A percentile compares a stretch with the other conserved stretches of the same genome.
Evolutionary conservation across 2,888 invertebrate species (phyloP).

Genomic region (Melipona beecheii): DNA sequence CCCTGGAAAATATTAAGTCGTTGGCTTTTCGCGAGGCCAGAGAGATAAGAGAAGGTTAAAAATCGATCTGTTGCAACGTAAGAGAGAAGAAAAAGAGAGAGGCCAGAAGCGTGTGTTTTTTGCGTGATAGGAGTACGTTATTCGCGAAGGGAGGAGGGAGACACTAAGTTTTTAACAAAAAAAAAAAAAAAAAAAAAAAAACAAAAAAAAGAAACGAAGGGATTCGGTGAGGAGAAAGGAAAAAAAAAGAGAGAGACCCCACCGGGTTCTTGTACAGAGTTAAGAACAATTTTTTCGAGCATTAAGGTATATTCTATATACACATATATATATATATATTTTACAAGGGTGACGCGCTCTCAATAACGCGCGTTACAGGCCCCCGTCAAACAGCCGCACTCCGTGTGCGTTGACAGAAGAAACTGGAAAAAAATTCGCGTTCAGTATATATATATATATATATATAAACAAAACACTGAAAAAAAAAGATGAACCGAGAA

Average conservation of each 20-base stretch:
- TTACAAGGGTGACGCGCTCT: constrained; percentile 77
- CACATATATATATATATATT: constrained; percentile 69
- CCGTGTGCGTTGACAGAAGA: not conserved
- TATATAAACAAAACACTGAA: not conserved
- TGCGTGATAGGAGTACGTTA: constrained; percentile 30
- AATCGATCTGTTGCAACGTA: constrained; percentile 41
- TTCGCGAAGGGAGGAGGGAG: constrained; percentile 42
- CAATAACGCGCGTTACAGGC: not conserved
- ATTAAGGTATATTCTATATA: constrained; percentile 74
- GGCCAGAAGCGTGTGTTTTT: constrained; percentile 18
- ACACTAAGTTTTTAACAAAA: constrained; percentile 44
- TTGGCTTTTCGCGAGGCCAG: constrained; percentile 57
- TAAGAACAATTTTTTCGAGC: constrained; percentile 67
- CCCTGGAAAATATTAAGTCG: constrained; percentile 15
- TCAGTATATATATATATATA: constrained; percentile 1
- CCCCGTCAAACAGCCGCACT: not conserved
- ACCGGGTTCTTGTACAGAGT: constrained; percentile 78
- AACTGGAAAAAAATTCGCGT: not conserved
- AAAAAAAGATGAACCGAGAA: not conserved
- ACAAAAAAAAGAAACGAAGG: constrained; percentile 53
- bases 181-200: constrained; percentile 11
- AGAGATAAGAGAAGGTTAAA: constrained; percentile 53
- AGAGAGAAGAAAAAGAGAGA: constrained; percentile 54
- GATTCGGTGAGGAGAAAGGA: constrained; percentile 60
- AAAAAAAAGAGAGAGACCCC: not conserved